Evolutionary conservation across 2,888 invertebrate genomes (phyloP), one percentile per base, ranked within the genome.

Genomic region (Marronus borbonicus): DNA sequence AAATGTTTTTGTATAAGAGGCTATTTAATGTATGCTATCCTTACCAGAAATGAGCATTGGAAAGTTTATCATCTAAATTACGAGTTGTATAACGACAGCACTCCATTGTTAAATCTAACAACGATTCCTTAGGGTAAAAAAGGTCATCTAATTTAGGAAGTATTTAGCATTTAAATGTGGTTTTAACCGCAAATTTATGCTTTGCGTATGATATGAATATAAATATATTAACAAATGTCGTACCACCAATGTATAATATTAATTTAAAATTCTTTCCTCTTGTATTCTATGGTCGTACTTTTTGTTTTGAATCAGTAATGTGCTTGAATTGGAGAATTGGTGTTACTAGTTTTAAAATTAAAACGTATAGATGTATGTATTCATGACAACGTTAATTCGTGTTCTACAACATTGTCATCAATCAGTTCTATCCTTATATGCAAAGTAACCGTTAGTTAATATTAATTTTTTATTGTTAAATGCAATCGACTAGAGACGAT

Each of bases 111-210:
- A 28, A 12, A 24, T 50, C 50, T 50, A 68, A 49, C 68, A 20
- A 39, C 39, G 68, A 50, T n/a, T 50, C 50, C 17, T 8, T 50
- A 68, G 50, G 68, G 52, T 31, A 68, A 68, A 68, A 68, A 10
- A 12, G 68, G 12, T 68, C 50, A 14, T 28, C 14, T 68, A 68
- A 68, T 68, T 68, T 68, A 52, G 68, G 50, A 50, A 50, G 24
- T 68, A 52, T 68, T 68, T 68, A 68, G 14, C 68, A 68, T 68
- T 68, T 50, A 65, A 68, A 68, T 50, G 68, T 50, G 68, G 49
- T 68, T 24, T 31, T 20, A 44, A 66, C 65, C 65, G 44, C 65
- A 50, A 68, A 68, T 50, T 68, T 68, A 62, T 50, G 50, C 20
- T 68, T 14, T 52, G 28, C 50, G 28, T 68, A 3, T 24, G 50